Evolutionary conservation across 2,888 invertebrate genomes (phyloP).

Genomic region (Exocentrus adspersus): DNA sequence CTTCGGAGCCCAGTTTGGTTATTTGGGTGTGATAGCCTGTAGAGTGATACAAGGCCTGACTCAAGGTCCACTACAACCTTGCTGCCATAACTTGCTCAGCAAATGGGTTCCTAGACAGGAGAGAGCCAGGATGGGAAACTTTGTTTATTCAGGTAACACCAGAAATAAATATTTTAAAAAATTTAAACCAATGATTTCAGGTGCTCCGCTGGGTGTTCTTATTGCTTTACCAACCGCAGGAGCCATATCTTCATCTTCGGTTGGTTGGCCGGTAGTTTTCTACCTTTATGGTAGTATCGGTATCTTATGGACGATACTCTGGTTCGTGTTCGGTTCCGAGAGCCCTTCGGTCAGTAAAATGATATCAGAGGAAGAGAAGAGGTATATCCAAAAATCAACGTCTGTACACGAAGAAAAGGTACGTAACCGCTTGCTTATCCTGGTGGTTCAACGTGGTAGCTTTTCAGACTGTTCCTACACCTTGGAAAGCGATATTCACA

Average conservation of each 20-base stretch:
- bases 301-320: conserved; percentile 70
- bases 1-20: conserved; percentile 70
- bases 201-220: conserved; percentile 79
- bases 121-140: conserved; percentile 74
- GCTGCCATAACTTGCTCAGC: conserved; percentile 76
- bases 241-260: conserved; percentile 71
- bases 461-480: conserved; percentile 64
- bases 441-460: too few species aligned
- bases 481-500: conserved; percentile 78
- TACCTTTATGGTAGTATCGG: conserved; percentile 76
- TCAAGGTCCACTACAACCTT: conserved; percentile 78
- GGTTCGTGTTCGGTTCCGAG: conserved; percentile 73
- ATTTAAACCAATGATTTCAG: too few species aligned
- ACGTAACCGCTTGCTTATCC: conserved; percentile 56
- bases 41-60: conserved; percentile 78
- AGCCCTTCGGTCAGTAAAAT: conserved; percentile 70
- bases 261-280: conserved; percentile 84
- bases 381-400: conserved; percentile 69
- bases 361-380: conserved; percentile 72
- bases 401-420: conserved; percentile 71
- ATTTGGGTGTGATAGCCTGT: conserved; percentile 70
- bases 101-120: conserved; percentile 80
- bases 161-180: too few species aligned
- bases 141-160: conserved; percentile 69
- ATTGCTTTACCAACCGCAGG: conserved; percentile 80